phyloP scores from a whole-genome alignment of 2,113 vertebrate genomes.

The Fulmarus glacialis region DNA sequence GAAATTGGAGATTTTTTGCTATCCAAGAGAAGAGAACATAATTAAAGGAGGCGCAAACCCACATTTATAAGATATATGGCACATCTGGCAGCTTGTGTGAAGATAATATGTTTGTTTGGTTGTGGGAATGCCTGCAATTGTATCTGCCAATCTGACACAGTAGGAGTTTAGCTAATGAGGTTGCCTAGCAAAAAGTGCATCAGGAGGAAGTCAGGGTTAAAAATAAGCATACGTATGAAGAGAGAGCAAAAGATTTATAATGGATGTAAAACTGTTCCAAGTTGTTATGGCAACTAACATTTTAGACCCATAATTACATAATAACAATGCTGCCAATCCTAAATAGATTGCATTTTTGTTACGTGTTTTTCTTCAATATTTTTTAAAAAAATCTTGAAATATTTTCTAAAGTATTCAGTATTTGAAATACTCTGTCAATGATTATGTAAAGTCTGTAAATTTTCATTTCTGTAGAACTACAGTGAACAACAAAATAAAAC shows the following conservation, averaged over 20 bases:
- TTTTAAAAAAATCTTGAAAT: background rate
- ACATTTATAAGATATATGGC: background rate
- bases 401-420: background rate
- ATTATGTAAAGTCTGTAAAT: background rate
- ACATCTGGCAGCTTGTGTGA: conserved; percentile 22
- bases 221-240: conserved; percentile 45
- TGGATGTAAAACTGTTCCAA: conserved; percentile 38
- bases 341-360: background rate
- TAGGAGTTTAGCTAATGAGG: conserved; percentile 15
- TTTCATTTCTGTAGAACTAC: background rate
- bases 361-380: background rate
- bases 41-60: background rate
- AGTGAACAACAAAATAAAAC: background rate
- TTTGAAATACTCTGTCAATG: background rate
- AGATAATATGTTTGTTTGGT: background rate
- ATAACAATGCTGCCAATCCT: conserved; percentile 37
- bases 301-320: conserved; percentile 43
- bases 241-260: conserved; percentile 9
- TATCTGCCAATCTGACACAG: conserved; percentile 5
- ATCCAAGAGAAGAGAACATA: background rate
- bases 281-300: conserved; percentile 60
- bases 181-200: conserved; percentile 45
- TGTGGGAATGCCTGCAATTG: background rate
- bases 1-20: background rate
- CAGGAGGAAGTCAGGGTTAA: conserved; percentile 19